A percentile compares a stretch with the other conserved stretches of the same genome.
Evolutionary conservation across 2,888 invertebrate species (phyloP).

Genomic region (Clepsis dumicolana): DNA sequence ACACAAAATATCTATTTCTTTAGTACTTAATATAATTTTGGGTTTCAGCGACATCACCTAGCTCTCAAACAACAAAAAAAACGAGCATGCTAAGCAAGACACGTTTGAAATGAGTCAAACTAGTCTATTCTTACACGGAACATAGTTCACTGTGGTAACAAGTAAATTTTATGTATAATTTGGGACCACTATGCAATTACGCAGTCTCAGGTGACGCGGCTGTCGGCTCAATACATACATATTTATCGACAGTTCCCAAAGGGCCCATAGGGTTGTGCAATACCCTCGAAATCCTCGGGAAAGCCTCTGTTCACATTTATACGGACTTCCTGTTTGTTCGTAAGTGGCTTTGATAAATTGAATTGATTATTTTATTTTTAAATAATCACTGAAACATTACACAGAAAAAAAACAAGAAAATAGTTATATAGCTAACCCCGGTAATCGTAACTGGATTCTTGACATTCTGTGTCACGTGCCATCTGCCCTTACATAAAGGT

Average conservation of each 20-base stretch:
- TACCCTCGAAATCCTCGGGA: neutral
- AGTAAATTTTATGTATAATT: slow-evolving; percentile 60
- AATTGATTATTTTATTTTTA: neutral
- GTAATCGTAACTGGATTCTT: too few relatives aligned
- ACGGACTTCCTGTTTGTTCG: neutral
- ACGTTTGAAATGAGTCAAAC: too few relatives aligned
- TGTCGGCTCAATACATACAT: slow-evolving; percentile 65
- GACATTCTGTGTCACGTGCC: too few relatives aligned
- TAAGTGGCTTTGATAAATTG: neutral
- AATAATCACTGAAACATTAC: too few relatives aligned
- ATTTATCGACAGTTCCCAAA: slow-evolving; percentile 63
- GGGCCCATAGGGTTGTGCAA: slow-evolving; percentile 45
- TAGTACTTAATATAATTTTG: too few relatives aligned
- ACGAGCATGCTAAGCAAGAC: too few relatives aligned
- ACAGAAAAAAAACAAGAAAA: too few relatives aligned
- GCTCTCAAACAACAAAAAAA: too few relatives aligned
- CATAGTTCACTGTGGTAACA: slow-evolving; percentile 35
- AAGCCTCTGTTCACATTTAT: neutral
- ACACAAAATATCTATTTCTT: too few relatives aligned
- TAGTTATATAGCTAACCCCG: too few relatives aligned
- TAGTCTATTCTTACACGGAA: neutral
- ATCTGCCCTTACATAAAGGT: too few relatives aligned
- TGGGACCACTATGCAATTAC: slow-evolving; percentile 64
- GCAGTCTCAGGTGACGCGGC: slow-evolving; percentile 64
- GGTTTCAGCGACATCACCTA: too few relatives aligned